Evolutionary conservation across 2,888 invertebrate genomes (phyloP).

Genomic region (Zele albiditarsus): DNA sequence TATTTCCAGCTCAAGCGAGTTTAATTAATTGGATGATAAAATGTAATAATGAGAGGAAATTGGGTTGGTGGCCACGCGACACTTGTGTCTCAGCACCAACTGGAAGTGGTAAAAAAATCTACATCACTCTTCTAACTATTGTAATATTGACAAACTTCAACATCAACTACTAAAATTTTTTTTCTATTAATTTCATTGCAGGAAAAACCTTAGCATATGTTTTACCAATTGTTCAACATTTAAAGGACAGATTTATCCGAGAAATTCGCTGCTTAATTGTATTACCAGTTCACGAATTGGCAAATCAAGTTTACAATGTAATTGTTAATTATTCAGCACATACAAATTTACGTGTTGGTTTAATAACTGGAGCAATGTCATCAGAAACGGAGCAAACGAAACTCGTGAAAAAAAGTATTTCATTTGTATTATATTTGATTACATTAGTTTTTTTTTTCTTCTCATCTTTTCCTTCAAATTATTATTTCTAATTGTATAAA

Average conservation of each 20-base stretch:
- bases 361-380: constrained; percentile 81
- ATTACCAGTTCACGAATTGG: constrained; percentile 93
- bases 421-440: not conserved
- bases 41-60: constrained; percentile 76
- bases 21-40: constrained; percentile 85
- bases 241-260: constrained; percentile 78
- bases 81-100: constrained; percentile 98
- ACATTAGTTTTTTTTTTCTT: not conserved
- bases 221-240: constrained; percentile 85
- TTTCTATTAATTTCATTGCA: constrained; percentile 34
- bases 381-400: constrained; percentile 81
- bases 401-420: constrained; percentile 73
- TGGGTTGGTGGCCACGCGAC: constrained; percentile 84
- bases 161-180: not conserved
- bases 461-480: not conserved
- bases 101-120: constrained; percentile 88
- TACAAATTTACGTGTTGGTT: constrained; percentile 81
- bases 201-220: constrained; percentile 94
- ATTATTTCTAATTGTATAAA: constrained; percentile 4
- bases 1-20: constrained; percentile 90
- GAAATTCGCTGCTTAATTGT: constrained; percentile 90
- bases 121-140: not conserved
- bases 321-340: constrained; percentile 82
- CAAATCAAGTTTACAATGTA: constrained; percentile 89
- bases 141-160: not conserved